Conservation (phyloP, 2,797 vertebrate species). For the Hypotaenidia okinawae region DNA sequence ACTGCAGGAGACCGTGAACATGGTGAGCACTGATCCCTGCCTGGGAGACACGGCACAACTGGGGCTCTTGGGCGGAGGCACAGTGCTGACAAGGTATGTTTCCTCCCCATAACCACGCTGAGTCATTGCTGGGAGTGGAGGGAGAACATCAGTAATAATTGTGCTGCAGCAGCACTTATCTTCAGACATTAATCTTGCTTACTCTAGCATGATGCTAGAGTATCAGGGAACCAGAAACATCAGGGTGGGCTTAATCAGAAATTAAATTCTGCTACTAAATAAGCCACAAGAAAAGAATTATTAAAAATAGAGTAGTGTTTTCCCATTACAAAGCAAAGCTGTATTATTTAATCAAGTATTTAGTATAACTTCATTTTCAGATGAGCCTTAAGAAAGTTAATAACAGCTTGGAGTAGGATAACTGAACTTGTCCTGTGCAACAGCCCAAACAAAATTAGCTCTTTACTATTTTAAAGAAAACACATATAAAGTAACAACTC, state of each 20-base stretch:
- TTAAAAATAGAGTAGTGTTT: not conserved
- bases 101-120: constrained; percentile 61
- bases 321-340: not conserved
- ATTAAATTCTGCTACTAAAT: not conserved
- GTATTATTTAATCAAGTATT: not conserved
- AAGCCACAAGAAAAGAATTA: not conserved
- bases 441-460: not conserved
- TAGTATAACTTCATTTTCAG: not conserved
- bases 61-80: constrained; percentile 35
- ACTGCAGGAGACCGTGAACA: constrained; percentile 83
- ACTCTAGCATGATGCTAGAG: not conserved
- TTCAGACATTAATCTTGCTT: not conserved
- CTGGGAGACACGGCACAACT: constrained; percentile 79
- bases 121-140: constrained; percentile 44
- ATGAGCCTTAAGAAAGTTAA: not conserved
- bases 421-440: not conserved
- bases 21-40: constrained; percentile 83
- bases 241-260: not conserved
- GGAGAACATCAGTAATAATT: not conserved
- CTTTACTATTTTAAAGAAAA: not conserved
- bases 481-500: not conserved
- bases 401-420: not conserved
- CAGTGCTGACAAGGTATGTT: constrained; percentile 52
- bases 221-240: not conserved
- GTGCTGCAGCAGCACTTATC: not conserved